Evolutionary conservation across 2,888 invertebrate genomes (phyloP).

Genomic region (Ornithoptera alexandrae): DNA sequence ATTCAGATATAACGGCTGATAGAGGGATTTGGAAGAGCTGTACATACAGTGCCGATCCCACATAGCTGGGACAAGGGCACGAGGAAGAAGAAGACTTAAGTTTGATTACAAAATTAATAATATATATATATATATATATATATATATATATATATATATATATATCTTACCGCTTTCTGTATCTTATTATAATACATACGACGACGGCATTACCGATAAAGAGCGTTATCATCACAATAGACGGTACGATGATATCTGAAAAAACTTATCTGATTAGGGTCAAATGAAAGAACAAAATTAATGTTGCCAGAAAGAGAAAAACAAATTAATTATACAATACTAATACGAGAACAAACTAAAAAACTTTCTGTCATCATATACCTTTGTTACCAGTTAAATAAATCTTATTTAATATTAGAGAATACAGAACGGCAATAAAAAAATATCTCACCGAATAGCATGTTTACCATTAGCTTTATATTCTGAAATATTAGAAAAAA

Average conservation of each 20-base stretch:
- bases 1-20: no score
- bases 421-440: background rate
- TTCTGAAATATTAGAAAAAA: background rate
- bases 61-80: no score
- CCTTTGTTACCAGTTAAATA: no score
- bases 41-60: no score
- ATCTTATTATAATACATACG: background rate
- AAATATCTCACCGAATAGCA: background rate
- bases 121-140: background rate
- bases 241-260: conserved; percentile 7
- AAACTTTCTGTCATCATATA: no score
- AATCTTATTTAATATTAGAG: no score
- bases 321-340: no score
- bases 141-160: background rate
- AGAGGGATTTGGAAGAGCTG: no score
- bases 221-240: background rate
- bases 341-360: no score
- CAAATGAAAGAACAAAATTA: no score
- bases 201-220: background rate
- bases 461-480: background rate
- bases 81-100: background rate
- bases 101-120: background rate
- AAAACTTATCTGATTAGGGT: background rate
- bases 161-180: conserved; percentile 6
- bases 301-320: no score